Conservation (phyloP, 2,113 vertebrate species). For the Burhinus oedicnemus region DNA sequence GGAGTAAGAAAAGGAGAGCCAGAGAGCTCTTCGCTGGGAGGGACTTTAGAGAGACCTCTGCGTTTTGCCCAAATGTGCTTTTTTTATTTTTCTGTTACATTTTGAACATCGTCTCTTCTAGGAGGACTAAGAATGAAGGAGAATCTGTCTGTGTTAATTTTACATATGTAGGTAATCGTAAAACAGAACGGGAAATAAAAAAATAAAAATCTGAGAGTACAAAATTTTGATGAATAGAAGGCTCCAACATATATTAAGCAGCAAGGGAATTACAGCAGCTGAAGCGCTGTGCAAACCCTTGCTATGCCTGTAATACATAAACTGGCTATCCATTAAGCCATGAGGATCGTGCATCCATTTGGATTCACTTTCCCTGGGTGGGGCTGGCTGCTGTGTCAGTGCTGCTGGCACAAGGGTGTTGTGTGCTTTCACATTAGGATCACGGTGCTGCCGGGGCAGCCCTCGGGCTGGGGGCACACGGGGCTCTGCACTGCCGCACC, state of each 20-base stretch:
- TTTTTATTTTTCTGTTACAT: neutral
- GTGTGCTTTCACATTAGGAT: neutral
- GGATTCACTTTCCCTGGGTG: neutral
- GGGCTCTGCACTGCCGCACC: accelerated
- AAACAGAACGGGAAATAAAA: neutral
- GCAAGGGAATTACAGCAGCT: neutral
- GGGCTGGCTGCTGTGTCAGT: slow-evolving; percentile 14
- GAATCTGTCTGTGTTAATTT: neutral
- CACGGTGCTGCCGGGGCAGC: accelerated
- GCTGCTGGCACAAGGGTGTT: neutral
- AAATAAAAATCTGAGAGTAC: neutral
- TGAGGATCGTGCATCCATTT: neutral
- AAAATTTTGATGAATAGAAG: neutral
- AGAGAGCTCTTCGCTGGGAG: neutral
- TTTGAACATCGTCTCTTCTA: neutral
- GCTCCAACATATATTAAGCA: accelerated
- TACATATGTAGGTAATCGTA: accelerated
- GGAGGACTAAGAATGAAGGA: neutral
- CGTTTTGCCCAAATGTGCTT: neutral
- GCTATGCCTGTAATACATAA: neutral
- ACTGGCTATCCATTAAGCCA: neutral
- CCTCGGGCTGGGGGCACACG: accelerated
- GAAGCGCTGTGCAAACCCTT: neutral
- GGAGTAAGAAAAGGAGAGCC: neutral
- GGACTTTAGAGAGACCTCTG: neutral